Evolutionary conservation across 2,888 invertebrate genomes (phyloP).

Genomic region (Acleris sparsana): DNA sequence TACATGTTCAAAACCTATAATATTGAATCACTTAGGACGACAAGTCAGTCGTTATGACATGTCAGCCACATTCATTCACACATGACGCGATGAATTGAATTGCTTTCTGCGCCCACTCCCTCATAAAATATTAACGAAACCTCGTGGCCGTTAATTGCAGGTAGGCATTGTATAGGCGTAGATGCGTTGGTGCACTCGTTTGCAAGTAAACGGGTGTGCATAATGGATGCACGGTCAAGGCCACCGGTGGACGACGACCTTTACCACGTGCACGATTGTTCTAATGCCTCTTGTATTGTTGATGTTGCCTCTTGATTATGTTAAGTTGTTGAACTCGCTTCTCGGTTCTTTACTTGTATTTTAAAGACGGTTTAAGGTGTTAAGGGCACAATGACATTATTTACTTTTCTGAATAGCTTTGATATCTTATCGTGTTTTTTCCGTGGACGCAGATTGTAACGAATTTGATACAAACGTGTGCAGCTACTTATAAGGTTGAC

Average conservation of each 20-base stretch:
- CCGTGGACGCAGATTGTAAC: too few species aligned
- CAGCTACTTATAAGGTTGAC: too few species aligned
- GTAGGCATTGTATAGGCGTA: constrained; percentile 37
- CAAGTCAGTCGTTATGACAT: background rate
- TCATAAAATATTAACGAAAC: constrained; percentile 31
- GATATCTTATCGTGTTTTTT: too few species aligned
- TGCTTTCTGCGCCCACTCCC: constrained; percentile 26
- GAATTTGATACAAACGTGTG: too few species aligned
- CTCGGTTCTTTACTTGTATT: background rate
- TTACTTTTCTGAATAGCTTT: too few species aligned
- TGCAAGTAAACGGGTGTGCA: constrained; percentile 78
- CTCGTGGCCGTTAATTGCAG: constrained; percentile 31
- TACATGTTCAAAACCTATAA: too few species aligned
- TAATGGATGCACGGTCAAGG: constrained; percentile 82
- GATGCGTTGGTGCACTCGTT: constrained; percentile 76
- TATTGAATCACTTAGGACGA: too few species aligned
- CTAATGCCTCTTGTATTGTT: constrained; percentile 42
- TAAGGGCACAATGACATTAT: too few species aligned
- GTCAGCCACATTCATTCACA: constrained; percentile 1
- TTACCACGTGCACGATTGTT: constrained; percentile 74
- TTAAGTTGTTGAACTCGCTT: background rate
- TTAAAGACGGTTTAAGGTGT: too few species aligned
- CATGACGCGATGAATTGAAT: constrained; percentile 7
- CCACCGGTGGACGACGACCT: constrained; percentile 67
- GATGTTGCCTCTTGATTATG: constrained; percentile 22